These are phyloP conservation scores for Plestiodon gilberti DNA, from an alignment of 2,113 vertebrate species.

Conservation along the genomic window DNA sequence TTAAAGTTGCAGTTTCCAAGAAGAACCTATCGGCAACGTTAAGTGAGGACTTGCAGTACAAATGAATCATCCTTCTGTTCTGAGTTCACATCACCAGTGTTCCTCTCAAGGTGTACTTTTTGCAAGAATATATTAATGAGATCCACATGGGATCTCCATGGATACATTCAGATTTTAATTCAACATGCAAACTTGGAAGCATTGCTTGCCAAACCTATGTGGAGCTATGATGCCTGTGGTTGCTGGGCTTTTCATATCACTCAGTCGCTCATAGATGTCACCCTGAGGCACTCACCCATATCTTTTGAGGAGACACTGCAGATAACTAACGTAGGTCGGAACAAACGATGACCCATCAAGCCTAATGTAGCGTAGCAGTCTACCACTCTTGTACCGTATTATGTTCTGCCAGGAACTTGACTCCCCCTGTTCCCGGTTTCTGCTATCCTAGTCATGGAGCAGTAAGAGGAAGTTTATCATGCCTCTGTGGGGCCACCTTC, in stretches of 20 bases:
- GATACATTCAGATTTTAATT: too few relatives aligned
- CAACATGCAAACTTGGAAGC: too few relatives aligned
- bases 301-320: neutral
- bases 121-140: neutral
- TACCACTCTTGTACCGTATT: too few relatives aligned
- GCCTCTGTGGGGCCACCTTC: neutral
- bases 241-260: neutral
- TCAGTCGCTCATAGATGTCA: neutral
- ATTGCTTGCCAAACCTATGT: neutral
- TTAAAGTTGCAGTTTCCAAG: too few relatives aligned
- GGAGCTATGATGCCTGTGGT: neutral
- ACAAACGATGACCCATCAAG: neutral
- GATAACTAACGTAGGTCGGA: neutral
- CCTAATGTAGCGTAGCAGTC: too few relatives aligned
- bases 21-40: too few relatives aligned
- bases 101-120: too few relatives aligned
- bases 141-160: too few relatives aligned
- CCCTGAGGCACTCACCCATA: neutral
- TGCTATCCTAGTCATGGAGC: neutral
- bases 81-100: too few relatives aligned
- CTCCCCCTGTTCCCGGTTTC: neutral
- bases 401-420: too few relatives aligned
- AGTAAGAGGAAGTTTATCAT: neutral
- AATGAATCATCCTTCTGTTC: neutral
- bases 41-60: too few relatives aligned